Percentiles rank a stretch among this genome's conserved stretches.
phyloP scores from a whole-genome alignment of 2,888 invertebrate species.

The Eupithecia abbreviata region DNA sequence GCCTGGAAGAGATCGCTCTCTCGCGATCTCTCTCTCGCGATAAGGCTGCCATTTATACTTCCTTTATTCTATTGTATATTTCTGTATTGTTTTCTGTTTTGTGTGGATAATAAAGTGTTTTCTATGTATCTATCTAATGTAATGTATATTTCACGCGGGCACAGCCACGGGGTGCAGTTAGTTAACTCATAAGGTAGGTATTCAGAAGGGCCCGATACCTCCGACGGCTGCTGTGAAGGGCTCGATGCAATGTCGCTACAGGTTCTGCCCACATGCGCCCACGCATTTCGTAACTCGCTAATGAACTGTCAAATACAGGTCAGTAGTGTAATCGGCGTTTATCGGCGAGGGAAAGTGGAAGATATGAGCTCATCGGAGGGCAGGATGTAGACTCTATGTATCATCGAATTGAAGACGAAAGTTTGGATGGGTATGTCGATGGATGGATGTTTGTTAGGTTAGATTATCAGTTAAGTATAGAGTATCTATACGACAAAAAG shows the following conservation, averaged over 20 bases:
- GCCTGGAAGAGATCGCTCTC: too few species aligned
- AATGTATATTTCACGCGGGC: too few species aligned
- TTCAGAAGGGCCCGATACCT: not conserved
- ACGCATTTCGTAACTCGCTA: constrained; percentile 40
- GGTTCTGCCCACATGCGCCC: constrained; percentile 44
- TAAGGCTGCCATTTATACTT: too few species aligned
- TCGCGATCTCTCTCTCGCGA: too few species aligned
- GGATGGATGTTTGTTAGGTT: not conserved
- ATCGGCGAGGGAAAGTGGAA: constrained; percentile 41
- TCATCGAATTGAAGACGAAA: not conserved
- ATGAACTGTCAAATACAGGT: constrained; percentile 39
- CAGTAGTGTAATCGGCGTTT: constrained; percentile 33
- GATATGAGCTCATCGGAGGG: constrained; percentile 38
- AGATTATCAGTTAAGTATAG: too few species aligned
- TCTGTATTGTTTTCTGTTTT: too few species aligned
- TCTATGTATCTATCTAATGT: too few species aligned
- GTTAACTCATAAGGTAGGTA: not conserved
- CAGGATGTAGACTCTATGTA: constrained; percentile 2
- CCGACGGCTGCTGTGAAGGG: constrained; percentile 18
- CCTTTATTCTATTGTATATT: too few species aligned
- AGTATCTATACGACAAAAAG: too few species aligned
- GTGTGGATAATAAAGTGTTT: too few species aligned
- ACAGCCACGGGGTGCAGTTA: too few species aligned
- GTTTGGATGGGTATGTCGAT: not conserved
- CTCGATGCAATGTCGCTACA: constrained; percentile 11